phyloP scores from a whole-genome alignment of 2,888 invertebrate genomes.

The Lamellibrachia satsuma region DNA sequence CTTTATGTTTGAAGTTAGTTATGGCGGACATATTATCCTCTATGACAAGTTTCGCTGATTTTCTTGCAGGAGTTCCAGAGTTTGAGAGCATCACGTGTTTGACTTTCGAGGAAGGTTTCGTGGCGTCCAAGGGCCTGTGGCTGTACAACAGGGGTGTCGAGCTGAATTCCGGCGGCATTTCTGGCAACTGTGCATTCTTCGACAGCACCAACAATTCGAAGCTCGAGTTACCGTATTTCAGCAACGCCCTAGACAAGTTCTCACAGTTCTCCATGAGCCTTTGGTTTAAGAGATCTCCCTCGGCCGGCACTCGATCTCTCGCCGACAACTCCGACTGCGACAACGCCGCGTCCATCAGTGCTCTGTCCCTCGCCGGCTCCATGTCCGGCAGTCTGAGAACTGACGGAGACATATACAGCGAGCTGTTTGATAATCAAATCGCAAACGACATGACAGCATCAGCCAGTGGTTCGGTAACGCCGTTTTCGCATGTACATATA shows the following conservation, averaged over 20 bases:
- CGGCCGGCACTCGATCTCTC: not conserved
- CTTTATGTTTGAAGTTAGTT: too few species aligned
- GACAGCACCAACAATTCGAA: not conserved
- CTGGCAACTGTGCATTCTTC: not conserved
- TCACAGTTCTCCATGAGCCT: not conserved
- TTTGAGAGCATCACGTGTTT: not conserved
- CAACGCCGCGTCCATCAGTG: not conserved
- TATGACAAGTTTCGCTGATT: not conserved
- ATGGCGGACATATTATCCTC: too few species aligned
- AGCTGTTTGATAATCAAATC: not conserved
- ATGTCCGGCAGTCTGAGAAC: not conserved
- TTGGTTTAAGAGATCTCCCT: not conserved
- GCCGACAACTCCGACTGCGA: not conserved
- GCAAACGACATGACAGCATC: not conserved
- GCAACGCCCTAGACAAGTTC: not conserved
- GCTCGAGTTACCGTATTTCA: not conserved
- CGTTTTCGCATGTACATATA: not conserved
- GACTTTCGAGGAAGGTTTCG: not conserved
- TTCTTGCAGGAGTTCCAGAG: not conserved
- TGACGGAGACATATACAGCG: not conserved
- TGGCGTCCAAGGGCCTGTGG: not conserved
- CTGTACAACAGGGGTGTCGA: not conserved
- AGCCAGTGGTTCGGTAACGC: not conserved
- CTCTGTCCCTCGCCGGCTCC: not conserved
- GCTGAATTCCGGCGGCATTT: not conserved